A percentile compares a stretch with the other conserved stretches of the same genome.
Conservation (phyloP, 2,888 invertebrate genomes). For the Lobophora halterata region DNA sequence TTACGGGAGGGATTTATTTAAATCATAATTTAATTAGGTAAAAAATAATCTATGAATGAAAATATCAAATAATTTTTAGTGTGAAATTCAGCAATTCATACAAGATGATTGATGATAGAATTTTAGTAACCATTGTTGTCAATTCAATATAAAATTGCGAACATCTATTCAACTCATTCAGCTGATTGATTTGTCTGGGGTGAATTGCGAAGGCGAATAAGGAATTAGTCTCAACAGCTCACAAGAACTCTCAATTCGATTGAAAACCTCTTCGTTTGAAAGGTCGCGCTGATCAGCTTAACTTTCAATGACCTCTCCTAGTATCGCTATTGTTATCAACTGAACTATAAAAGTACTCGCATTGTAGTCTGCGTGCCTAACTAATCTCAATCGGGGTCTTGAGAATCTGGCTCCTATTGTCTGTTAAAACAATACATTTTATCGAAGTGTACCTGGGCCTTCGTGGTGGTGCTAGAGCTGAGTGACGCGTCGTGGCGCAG, state of each 20-base stretch:
- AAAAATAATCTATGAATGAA: too few relatives aligned
- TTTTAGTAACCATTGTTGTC: too few relatives aligned
- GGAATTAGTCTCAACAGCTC: conserved; percentile 2
- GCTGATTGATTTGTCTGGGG: neutral
- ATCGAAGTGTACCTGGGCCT: conserved; percentile 19
- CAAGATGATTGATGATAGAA: too few relatives aligned
- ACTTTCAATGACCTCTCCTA: conserved; percentile 22
- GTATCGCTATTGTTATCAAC: conserved; percentile 29
- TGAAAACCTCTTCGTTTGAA: conserved; percentile 3
- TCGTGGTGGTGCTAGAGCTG: conserved; percentile 13
- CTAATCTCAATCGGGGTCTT: conserved; percentile 30
- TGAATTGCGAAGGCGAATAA: neutral
- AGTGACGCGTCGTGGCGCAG: conserved; percentile 8
- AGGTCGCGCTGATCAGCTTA: conserved; percentile 15
- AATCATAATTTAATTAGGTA: too few relatives aligned
- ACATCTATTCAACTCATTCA: neutral
- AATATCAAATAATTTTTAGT: too few relatives aligned
- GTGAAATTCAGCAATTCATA: too few relatives aligned
- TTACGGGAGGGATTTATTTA: too few relatives aligned
- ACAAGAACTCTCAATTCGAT: conserved; percentile 4
- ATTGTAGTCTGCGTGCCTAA: conserved; percentile 31
- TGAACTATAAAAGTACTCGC: conserved; percentile 17
- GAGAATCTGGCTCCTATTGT: conserved; percentile 31
- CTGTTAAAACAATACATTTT: conserved; percentile 29
- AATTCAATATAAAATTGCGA: neutral